A percentile compares a stretch with the other conserved stretches of the same genome.
Evolutionary conservation across 92 coral and sea anemone genomes (phyloP).

Genomic region (Bergia sp.): DNA sequence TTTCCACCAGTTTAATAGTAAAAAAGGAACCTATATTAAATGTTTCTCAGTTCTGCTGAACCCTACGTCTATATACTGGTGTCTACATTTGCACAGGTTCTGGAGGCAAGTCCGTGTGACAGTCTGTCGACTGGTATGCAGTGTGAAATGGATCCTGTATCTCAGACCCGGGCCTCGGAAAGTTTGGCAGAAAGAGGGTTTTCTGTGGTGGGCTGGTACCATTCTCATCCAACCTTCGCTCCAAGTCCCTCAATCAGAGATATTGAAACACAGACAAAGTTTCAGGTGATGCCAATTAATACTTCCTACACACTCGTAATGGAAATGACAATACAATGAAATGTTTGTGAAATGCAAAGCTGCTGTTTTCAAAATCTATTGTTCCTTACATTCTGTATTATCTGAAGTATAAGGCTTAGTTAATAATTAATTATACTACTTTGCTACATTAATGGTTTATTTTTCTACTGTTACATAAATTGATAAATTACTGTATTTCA

Average conservation of each 20-base stretch:
- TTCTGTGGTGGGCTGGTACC: conserved; percentile 94
- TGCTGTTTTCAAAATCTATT: background rate
- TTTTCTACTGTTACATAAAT: too few species aligned
- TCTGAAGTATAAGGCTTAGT: too few species aligned
- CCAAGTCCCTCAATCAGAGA: conserved; percentile 86
- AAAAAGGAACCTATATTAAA: too few species aligned
- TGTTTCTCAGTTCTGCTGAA: background rate
- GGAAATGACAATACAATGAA: background rate
- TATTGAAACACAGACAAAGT: conserved; percentile 87
- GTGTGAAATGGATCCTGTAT: conserved; percentile 96
- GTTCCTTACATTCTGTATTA: background rate
- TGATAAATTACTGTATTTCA: too few species aligned
- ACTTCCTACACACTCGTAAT: too few species aligned
- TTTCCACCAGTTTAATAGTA: too few species aligned
- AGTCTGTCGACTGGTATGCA: conserved; percentile 87
- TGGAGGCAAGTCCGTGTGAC: conserved; percentile 78
- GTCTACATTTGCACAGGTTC: conserved; percentile 52
- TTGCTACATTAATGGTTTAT: too few species aligned
- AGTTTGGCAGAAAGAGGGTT: conserved; percentile 71
- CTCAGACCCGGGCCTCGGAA: conserved; percentile 92
- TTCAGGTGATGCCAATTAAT: conserved; percentile 59
- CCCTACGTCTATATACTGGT: background rate
- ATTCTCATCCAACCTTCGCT: conserved; percentile 90
- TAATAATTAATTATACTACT: too few species aligned
- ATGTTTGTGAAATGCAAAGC: background rate